A percentile compares a stretch with the other conserved stretches of the same genome.
These are phyloP conservation scores for Pachymerium ferrugineum DNA, from an alignment of 2,888 invertebrate species.

Conservation along the genomic window DNA sequence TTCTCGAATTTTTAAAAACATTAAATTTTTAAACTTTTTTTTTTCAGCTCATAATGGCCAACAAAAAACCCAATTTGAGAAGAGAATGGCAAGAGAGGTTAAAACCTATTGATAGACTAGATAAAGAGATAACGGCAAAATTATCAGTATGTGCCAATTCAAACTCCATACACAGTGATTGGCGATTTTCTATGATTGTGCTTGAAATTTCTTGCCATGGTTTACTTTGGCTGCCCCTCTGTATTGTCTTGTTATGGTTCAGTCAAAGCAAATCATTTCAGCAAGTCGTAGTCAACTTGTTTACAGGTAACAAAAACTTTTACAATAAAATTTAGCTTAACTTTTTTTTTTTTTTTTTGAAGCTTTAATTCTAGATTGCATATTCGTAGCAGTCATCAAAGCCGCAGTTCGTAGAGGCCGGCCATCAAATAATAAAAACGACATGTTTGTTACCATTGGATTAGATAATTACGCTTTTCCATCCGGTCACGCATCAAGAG, in stretches of 20 bases:
- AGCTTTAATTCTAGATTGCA: constrained; percentile 75
- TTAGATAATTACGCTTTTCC: constrained; percentile 91
- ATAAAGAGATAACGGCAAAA: constrained; percentile 28
- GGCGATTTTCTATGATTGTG: constrained; percentile 50
- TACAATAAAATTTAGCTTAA: not conserved
- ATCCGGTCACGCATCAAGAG: constrained; percentile 86
- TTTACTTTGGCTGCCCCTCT: constrained; percentile 72
- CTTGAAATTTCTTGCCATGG: constrained; percentile 80
- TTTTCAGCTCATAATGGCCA: not conserved
- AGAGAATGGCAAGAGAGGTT: not conserved
- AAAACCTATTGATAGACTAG: not conserved
- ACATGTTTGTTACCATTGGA: constrained; percentile 62
- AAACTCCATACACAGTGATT: not conserved
- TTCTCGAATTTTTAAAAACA: too few relatives aligned
- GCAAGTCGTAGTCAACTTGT: constrained; percentile 77
- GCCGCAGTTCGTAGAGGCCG: constrained; percentile 69
- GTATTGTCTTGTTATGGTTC: constrained; percentile 72
- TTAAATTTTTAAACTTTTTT: not conserved
- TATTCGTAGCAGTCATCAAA: constrained; percentile 70
- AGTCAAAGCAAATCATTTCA: constrained; percentile 62
- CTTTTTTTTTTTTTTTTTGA: constrained; percentile 46
- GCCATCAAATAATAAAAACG: constrained; percentile 62
- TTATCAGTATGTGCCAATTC: constrained; percentile 31
- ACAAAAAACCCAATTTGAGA: not conserved
- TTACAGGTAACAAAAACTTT: constrained; percentile 61